Conservation (phyloP, 2,888 invertebrate species). For the Drosophila kuntzei region DNA sequence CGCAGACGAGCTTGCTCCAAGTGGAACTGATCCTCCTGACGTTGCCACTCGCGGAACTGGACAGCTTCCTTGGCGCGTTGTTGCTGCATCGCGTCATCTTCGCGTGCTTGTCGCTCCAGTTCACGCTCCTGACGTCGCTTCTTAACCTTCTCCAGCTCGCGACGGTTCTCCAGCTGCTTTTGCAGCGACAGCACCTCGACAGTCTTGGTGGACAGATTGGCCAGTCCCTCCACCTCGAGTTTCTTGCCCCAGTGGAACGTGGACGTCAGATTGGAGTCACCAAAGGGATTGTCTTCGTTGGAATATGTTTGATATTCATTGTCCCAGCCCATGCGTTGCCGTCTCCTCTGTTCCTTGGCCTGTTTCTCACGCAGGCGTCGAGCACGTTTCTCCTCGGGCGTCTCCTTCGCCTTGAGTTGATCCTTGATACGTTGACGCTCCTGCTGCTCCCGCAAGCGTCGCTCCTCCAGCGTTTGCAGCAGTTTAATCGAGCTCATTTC, state of each 20-base stretch:
- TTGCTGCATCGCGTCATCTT: constrained; percentile 93
- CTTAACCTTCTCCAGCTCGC: constrained; percentile 97
- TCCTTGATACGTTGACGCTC: constrained; percentile 91
- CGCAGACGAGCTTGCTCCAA: constrained; percentile 97
- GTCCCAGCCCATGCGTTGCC: constrained; percentile 98
- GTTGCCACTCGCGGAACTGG: constrained; percentile 96
- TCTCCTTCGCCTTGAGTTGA: constrained; percentile 94
- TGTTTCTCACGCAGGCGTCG: constrained; percentile 96
- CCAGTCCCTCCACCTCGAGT: constrained; percentile 95
- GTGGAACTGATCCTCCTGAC: constrained; percentile 99
- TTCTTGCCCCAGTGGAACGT: constrained; percentile 99
- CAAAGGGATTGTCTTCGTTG: constrained; percentile 99
- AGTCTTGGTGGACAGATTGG: constrained; percentile 91
- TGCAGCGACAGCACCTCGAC: constrained; percentile 92
- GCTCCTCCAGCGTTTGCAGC: constrained; percentile 90
- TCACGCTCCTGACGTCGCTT: constrained; percentile 95
- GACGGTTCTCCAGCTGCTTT: constrained; percentile 95
- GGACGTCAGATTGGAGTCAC: constrained; percentile 96
- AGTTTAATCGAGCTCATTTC: constrained; percentile 86
- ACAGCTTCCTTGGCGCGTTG: constrained; percentile 96
- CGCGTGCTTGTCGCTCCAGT: constrained; percentile 92
- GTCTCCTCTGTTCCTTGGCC: constrained; percentile 93
- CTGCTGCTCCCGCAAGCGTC: constrained; percentile 88
- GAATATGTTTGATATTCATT: constrained; percentile 98
- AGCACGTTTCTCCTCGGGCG: constrained; percentile 96